A percentile compares a stretch with the other conserved stretches of the same genome.
Conservation (phyloP, 1,140 invertebrate species). For the Thaumetopoea pityocampa region DNA sequence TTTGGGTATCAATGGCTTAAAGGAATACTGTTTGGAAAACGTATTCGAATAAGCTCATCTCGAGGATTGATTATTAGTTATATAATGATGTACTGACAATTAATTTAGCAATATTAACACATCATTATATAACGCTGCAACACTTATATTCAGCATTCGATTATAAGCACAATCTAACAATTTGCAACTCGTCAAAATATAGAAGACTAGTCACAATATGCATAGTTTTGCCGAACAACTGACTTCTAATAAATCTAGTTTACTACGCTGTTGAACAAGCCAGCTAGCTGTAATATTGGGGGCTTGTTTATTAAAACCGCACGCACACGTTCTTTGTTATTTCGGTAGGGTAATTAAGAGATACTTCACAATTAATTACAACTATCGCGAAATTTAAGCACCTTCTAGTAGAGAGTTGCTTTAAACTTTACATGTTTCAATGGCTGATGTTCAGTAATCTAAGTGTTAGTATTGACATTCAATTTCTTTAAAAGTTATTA, state of each 20-base stretch:
- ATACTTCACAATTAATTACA: slow-evolving; percentile 39
- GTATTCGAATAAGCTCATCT: too few species aligned
- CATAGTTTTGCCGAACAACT: slow-evolving; percentile 2
- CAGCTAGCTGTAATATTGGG: slow-evolving; percentile 18
- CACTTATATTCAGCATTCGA: too few species aligned
- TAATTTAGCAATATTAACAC: too few species aligned
- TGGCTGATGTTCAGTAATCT: slow-evolving; percentile 14
- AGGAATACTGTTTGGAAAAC: too few species aligned
- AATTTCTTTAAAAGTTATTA: slow-evolving; percentile 6
- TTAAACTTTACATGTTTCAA: slow-evolving; percentile 19
- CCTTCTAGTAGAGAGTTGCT: slow-evolving; percentile 7
- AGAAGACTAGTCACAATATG: too few species aligned
- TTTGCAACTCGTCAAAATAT: too few species aligned
- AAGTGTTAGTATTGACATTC: slow-evolving; percentile 11
- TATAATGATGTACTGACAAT: too few species aligned
- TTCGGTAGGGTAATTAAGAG: slow-evolving; percentile 28
- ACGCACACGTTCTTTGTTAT: slow-evolving; percentile 29
- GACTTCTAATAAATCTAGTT: slow-evolving; percentile 12
- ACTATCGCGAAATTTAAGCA: slow-evolving; percentile 31
- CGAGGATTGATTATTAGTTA: too few species aligned
- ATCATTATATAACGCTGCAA: too few species aligned
- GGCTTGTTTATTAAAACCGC: slow-evolving; percentile 21
- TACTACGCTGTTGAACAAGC: slow-evolving; percentile 14
- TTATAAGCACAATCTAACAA: too few species aligned
- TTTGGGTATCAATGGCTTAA: too few species aligned